Evolutionary conservation across 2,113 vertebrate species (phyloP), one percentile per base, ranked within the genome.

Genomic region (Misgurnus mizolepis): DNA sequence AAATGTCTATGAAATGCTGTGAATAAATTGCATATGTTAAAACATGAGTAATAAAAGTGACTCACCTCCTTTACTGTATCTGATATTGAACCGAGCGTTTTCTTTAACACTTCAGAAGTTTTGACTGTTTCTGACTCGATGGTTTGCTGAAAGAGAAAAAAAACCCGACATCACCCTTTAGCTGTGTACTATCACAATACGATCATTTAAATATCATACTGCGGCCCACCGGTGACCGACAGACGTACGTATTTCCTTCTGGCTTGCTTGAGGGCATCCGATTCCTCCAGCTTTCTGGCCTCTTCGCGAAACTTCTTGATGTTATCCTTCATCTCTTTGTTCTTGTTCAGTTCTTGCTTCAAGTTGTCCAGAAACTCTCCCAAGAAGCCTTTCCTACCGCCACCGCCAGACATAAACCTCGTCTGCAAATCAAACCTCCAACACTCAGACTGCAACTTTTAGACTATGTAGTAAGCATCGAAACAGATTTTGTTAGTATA

Each of bases 251-350:
- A 99, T 98, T 99, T 99, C 89, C 91, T 93, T 65, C 98, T 86
- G 0, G 98, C 98, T 88, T 98, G 95, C 86, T 92, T 90, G 6
- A 99, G 91, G 0, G 96, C 96, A 0, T 99, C 96, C 0, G 98
- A 99, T 40, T 99, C 98, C 68, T 99, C 98, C 2, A 99, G 87
- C 77, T 93, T 98, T 71, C 95, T 95, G 1, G 97, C 97, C 67
- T 99, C 97, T 0, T 97, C 96, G 0, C 97, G 89, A 80, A 99
- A 99, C 76, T 97, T 98, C 84, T 95, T 94, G 1, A 99, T 97
- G 82, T 92, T 98, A 78, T 99, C 97, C 86, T 95, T 98, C 97
- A 99, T 98, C 88, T 99, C 97, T 55, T 98, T 98, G 91, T 96
- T 98, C 82, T 98, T 99, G 22, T 92, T 93, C 0, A 99, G 84